phyloP scores from a whole-genome alignment of 2,888 invertebrate genomes.

The Chymomyza amoena region DNA sequence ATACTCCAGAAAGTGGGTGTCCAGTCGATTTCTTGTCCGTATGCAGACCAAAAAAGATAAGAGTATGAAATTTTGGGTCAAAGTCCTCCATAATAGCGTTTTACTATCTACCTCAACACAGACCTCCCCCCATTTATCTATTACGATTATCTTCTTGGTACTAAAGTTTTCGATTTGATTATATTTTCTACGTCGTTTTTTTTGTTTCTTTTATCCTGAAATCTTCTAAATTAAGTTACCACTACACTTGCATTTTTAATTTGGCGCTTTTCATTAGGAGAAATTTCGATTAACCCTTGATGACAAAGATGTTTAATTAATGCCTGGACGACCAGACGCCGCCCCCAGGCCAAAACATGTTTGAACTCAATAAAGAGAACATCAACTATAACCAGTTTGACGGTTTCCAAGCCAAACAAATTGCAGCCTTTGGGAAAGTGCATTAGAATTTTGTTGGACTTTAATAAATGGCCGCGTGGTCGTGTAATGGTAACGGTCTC shows the following conservation, averaged over 20 bases:
- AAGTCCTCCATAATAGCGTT: too few relatives aligned
- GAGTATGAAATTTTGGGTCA: too few relatives aligned
- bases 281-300: constrained; percentile 23
- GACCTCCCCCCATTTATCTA: too few relatives aligned
- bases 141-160: too few relatives aligned
- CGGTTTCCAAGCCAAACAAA: constrained; percentile 25
- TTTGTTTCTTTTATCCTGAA: not conserved
- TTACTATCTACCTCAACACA: too few relatives aligned
- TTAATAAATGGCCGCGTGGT: constrained; percentile 12
- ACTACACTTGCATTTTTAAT: not conserved
- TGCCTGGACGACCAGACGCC: not conserved
- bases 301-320: not conserved
- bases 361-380: constrained; percentile 28
- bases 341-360: constrained; percentile 11
- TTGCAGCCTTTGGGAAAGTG: constrained; percentile 51
- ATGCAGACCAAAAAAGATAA: too few relatives aligned
- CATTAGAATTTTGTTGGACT: constrained; percentile 32
- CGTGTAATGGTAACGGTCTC: constrained; percentile 21
- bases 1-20: too few relatives aligned
- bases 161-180: too few relatives aligned
- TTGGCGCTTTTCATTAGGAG: constrained; percentile 2
- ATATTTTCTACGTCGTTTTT: too few relatives aligned
- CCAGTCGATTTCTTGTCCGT: too few relatives aligned
- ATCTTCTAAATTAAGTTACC: too few relatives aligned
- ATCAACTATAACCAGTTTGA: constrained; percentile 31